Conservation (phyloP, 1,140 invertebrate species). For the Galendromus occidentalis region DNA sequence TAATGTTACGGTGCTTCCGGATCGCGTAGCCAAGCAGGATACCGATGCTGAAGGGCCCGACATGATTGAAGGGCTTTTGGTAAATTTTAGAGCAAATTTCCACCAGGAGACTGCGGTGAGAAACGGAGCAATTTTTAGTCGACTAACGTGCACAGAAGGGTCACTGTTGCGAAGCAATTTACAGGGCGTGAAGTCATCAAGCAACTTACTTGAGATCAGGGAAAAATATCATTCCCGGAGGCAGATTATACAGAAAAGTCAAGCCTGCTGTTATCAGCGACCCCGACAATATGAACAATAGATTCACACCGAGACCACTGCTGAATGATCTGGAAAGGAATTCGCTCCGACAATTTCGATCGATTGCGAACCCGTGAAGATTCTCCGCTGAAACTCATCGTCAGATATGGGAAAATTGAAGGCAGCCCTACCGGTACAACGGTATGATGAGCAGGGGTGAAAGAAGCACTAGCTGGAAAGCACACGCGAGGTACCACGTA, state of each 20-base stretch:
- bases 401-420: too few species aligned
- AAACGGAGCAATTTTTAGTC: background rate
- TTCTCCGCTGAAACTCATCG: too few species aligned
- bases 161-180: background rate
- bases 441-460: background rate
- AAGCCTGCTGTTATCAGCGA: background rate
- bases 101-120: background rate
- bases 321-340: background rate
- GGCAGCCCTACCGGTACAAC: background rate
- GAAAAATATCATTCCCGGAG: slow-evolving; percentile 5
- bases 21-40: slow-evolving; percentile 17
- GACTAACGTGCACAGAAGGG: background rate
- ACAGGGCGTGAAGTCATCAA: too few species aligned
- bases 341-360: too few species aligned
- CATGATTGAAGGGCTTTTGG: slow-evolving; percentile 19
- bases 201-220: slow-evolving; percentile 7
- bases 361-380: too few species aligned
- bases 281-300: background rate
- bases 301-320: background rate
- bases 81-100: slow-evolving; percentile 13
- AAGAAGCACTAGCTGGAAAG: background rate
- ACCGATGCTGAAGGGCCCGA: slow-evolving; percentile 19
- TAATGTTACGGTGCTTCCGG: slow-evolving; percentile 12
- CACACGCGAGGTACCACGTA: background rate
- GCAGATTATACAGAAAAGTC: background rate